Evolutionary conservation across 2,797 vertebrate species (phyloP).

Genomic region (Lutjanus argentimaculatus): DNA sequence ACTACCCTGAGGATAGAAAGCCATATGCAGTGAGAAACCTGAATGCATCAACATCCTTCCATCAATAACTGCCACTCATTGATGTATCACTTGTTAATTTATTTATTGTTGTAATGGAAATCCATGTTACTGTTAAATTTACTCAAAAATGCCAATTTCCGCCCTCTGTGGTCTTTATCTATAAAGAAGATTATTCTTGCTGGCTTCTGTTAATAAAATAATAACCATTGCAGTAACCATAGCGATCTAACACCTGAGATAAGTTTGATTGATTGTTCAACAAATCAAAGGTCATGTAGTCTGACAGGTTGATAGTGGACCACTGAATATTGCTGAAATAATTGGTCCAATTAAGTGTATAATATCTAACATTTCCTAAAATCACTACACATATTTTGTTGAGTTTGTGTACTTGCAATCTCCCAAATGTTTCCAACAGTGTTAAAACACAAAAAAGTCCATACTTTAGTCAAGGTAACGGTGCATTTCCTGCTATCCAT

Average conservation of each 20-base stretch:
- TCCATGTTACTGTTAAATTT: conserved; percentile 28
- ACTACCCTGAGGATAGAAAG: conserved; percentile 44
- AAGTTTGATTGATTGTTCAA: conserved; percentile 13
- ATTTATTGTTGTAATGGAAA: conserved; percentile 47
- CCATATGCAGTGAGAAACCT: conserved; percentile 38
- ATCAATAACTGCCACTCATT: conserved; percentile 48
- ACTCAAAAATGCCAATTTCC: not conserved
- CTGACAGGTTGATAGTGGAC: not conserved
- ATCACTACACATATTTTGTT: too few relatives aligned
- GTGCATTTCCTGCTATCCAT: too few relatives aligned
- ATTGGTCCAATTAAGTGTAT: not conserved
- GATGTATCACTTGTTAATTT: conserved; percentile 47
- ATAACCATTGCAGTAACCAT: not conserved
- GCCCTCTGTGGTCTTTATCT: not conserved
- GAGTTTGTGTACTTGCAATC: too few relatives aligned
- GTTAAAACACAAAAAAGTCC: too few relatives aligned
- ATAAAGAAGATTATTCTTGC: not conserved
- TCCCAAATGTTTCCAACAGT: too few relatives aligned
- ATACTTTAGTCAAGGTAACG: too few relatives aligned
- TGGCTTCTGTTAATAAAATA: conserved; percentile 21
- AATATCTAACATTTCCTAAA: too few relatives aligned
- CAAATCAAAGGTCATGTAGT: not conserved
- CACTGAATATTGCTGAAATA: not conserved
- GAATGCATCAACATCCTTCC: conserved; percentile 34
- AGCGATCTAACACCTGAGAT: not conserved